Evolutionary conservation across 2,113 vertebrate genomes (phyloP), one percentile per base, ranked within the genome.

Genomic region (Mormoops blainvillei): DNA sequence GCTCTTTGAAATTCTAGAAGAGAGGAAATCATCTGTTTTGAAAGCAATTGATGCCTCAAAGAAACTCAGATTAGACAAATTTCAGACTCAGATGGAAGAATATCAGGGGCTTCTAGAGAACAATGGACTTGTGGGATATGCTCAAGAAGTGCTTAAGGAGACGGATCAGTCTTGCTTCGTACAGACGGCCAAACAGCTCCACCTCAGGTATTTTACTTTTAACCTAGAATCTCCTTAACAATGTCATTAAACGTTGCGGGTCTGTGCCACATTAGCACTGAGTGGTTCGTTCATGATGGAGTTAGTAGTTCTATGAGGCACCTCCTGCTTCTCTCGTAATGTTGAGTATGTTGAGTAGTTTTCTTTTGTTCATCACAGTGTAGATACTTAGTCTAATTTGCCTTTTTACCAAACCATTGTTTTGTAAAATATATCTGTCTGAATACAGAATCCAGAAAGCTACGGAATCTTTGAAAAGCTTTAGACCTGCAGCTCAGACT

Each of bases 31-130:
- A 0, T 99, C 99, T 97, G 99, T 99, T 98, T 95, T 99, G 96
- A 98, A 98, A 74, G 99, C 99, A 77, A 99, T 99, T 28, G 99
- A 99, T 89, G 92, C 98, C 36, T 99, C 99, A 20, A 99, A 98
- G 97, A 99, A 97, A 96, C 91, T 99, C 78, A 99, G 99, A 77
- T 80, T 99, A 98, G 98, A 99, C 81, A 99, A 99, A 78, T 97
- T 99, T 83, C 99, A 98, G 61, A 96, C n/a, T 5, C 99, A 99
- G 98, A 97, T 99, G 97, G 99, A 99, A 54, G 99, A 99, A 94
- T 99, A 99, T 98, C 99, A 99, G 97, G 99, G 99, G n/a, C 99
- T 99, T 93, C 97, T 99, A 97, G 99, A 99, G 98, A 99, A 99
- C 98, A 99, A 97, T 11, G 99, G 99, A 4, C 99, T 99, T 1